These are phyloP conservation scores for Noctuana brunneofusca DNA, from an alignment of 2,888 invertebrate genomes.

Conservation along the genomic window DNA sequence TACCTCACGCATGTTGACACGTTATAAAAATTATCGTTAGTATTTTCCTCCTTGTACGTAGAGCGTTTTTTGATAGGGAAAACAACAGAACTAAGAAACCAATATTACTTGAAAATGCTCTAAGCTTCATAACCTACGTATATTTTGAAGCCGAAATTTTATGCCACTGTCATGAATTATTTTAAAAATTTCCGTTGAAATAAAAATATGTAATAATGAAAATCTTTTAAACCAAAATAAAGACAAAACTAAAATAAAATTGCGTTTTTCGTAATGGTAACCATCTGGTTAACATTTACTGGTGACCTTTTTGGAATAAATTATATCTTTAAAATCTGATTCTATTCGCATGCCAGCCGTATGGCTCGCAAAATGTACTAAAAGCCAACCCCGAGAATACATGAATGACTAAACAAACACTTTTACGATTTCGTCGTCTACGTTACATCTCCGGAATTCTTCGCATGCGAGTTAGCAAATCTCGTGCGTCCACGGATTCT, in stretches of 20 bases:
- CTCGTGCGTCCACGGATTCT: conserved; percentile 65
- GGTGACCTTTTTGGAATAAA: conserved; percentile 42
- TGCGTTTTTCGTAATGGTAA: not conserved
- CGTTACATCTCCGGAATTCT: conserved; percentile 64
- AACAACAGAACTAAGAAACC: too few species aligned
- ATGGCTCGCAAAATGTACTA: conserved; percentile 43
- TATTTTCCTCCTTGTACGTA: too few species aligned
- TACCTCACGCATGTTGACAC: conserved; percentile 53
- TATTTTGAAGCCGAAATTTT: too few species aligned
- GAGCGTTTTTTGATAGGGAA: too few species aligned
- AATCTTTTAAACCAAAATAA: too few species aligned
- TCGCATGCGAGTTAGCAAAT: conserved; percentile 66
- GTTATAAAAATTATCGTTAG: conserved; percentile 37
- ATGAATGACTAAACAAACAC: conserved; percentile 63
- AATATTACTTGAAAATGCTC: too few species aligned
- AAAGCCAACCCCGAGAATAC: conserved; percentile 49
- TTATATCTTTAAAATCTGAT: conserved; percentile 46
- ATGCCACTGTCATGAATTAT: too few species aligned
- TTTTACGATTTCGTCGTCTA: conserved; percentile 61
- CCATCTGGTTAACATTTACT: not conserved
- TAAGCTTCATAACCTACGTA: too few species aligned
- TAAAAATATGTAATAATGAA: too few species aligned
- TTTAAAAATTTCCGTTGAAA: too few species aligned
- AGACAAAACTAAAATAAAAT: too few species aligned
- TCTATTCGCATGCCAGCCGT: conserved; percentile 50